phyloP scores from a whole-genome alignment of 2,888 invertebrate species.

The Noctua janthe region DNA sequence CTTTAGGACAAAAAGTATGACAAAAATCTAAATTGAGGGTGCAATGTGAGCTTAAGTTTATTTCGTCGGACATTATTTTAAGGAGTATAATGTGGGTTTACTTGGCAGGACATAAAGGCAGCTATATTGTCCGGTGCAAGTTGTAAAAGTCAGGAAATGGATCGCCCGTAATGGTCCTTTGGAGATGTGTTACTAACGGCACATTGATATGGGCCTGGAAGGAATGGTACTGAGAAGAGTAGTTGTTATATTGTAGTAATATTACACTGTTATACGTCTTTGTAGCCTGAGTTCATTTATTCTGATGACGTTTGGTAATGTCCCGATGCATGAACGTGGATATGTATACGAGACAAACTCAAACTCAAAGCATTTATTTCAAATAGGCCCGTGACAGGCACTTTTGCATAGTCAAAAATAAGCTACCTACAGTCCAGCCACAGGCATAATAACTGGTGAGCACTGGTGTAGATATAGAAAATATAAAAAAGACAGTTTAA shows the following conservation, averaged over 20 bases:
- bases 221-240: conserved; percentile 2
- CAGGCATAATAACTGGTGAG: no score
- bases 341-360: neutral
- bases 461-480: no score
- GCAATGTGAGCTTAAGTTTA: conserved; percentile 46
- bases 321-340: neutral
- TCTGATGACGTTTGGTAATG: neutral
- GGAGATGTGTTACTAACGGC: conserved; percentile 43
- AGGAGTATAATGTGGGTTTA: conserved; percentile 39
- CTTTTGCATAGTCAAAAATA: no score
- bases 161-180: conserved; percentile 49
- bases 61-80: conserved; percentile 43
- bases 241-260: neutral
- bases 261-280: neutral
- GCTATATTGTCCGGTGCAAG: conserved; percentile 50
- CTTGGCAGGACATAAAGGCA: conserved; percentile 44
- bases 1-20: conserved; percentile 49
- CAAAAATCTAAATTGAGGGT: conserved; percentile 57
- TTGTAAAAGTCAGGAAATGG: conserved; percentile 60
- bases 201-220: conserved; percentile 26
- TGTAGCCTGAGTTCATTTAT: neutral
- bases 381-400: no score
- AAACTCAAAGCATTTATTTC: no score
- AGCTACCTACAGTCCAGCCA: no score
- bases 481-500: no score